Percentiles rank a stretch among this genome's conserved stretches.
Conservation (phyloP, 2,797 vertebrate species). For the Vireo griseus region DNA sequence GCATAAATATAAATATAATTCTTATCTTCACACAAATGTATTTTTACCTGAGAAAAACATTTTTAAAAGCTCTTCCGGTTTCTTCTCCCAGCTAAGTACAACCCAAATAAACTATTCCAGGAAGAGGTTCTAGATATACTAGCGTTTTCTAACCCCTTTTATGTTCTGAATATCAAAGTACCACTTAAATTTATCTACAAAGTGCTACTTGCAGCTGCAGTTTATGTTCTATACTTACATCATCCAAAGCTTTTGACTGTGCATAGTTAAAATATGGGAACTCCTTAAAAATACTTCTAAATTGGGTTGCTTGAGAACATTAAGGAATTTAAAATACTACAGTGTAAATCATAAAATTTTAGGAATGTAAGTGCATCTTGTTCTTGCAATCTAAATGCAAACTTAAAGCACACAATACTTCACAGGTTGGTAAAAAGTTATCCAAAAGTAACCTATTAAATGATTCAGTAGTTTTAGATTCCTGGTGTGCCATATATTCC, state of each 20-base stretch:
- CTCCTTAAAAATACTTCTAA: constrained; percentile 90
- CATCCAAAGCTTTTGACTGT: constrained; percentile 94
- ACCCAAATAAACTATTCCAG: not conserved
- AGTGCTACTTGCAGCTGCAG: not conserved
- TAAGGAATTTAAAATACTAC: constrained; percentile 62
- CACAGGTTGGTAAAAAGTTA: not conserved
- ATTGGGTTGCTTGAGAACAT: constrained; percentile 82
- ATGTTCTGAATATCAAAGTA: not conserved
- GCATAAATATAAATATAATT: not conserved
- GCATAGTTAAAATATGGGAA: constrained; percentile 98
- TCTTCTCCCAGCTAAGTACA: not conserved
- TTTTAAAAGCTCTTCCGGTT: not conserved
- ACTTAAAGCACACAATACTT: not conserved
- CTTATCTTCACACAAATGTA: not conserved
- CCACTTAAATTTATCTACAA: not conserved
- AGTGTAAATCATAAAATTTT: not conserved
- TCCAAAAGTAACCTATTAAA: not conserved
- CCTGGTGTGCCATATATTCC: not conserved
- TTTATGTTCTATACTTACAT: constrained; percentile 81
- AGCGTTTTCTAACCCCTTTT: not conserved
- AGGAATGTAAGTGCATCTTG: not conserved
- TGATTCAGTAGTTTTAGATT: not conserved
- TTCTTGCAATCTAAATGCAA: not conserved
- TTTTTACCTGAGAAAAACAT: not conserved
- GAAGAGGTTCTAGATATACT: not conserved